Evolutionary conservation across 2,113 vertebrate species (phyloP).

Genomic region (Gymnobelideus leadbeateri): DNA sequence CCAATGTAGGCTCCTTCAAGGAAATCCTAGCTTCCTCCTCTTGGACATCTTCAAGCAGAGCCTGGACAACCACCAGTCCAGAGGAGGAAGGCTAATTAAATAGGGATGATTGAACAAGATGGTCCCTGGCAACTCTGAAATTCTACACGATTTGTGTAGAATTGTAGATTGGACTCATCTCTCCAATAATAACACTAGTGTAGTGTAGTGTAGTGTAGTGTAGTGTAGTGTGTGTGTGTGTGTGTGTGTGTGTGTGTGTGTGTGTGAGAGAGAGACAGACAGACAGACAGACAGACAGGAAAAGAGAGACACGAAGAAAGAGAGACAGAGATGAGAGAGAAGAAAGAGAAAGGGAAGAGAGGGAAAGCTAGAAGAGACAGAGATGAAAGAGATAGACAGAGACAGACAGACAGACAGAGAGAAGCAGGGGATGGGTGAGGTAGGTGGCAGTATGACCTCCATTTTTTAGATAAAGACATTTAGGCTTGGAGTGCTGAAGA

Average conservation of each 20-base stretch:
- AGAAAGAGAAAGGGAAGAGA: no score
- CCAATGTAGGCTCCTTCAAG: background rate
- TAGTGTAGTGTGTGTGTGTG: no score
- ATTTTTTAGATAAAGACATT: background rate
- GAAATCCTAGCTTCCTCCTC: background rate
- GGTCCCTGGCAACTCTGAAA: background rate
- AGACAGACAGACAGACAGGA: no score
- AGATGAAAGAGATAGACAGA: no score
- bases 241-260: no score
- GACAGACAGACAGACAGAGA: background rate
- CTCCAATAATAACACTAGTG: no score
- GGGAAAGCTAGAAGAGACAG: background rate
- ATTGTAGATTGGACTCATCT: background rate
- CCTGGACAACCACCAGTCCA: background rate
- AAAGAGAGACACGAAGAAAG: background rate
- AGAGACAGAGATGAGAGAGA: background rate
- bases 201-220: no score
- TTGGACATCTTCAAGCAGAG: background rate
- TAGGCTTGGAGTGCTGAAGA: background rate
- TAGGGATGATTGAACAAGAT: background rate
- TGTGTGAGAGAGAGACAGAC: no score
- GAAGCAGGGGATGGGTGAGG: background rate
- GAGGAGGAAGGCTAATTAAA: background rate
- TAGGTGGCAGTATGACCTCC: background rate
- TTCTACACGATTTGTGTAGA: background rate